Evolutionary conservation across 2,113 vertebrate genomes (phyloP).

Genomic region (Calcarius ornatus): DNA sequence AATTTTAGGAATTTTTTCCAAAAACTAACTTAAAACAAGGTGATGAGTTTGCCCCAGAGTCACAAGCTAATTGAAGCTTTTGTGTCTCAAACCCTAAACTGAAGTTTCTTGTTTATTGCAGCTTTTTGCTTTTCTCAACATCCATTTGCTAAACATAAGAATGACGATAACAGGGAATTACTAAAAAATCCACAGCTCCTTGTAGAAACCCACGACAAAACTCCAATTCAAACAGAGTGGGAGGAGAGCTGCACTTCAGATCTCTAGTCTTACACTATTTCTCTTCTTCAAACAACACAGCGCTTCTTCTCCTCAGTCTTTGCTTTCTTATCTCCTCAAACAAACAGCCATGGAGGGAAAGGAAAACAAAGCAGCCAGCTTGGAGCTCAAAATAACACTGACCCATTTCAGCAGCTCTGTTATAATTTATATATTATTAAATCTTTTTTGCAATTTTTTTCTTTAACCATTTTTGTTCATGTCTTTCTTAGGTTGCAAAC

Average conservation of each 20-base stretch:
- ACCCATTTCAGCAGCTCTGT: not conserved
- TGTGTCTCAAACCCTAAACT: not conserved
- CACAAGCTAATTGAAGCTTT: not conserved
- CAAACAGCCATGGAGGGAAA: rapidly evolving
- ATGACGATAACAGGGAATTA: not conserved
- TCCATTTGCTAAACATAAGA: rapidly evolving
- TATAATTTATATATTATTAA: not conserved
- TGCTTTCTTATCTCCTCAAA: not conserved
- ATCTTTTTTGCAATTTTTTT: not conserved
- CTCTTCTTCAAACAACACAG: not conserved
- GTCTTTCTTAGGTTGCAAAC: not conserved
- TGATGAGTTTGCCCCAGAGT: not conserved
- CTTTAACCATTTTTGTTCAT: not conserved
- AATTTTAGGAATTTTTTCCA: not conserved
- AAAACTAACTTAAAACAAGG: not conserved
- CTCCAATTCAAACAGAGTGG: not conserved
- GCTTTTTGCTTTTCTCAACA: not conserved
- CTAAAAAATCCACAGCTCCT: not conserved
- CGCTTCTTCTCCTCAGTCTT: not conserved
- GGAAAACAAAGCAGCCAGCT: not conserved
- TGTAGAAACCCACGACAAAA: not conserved
- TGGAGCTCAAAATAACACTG: not conserved
- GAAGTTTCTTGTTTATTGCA: not conserved
- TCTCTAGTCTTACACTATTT: not conserved
- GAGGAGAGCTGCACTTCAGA: not conserved